Conservation (phyloP, 2,113 vertebrate genomes). For the Myxocyprinus asiaticus region DNA sequence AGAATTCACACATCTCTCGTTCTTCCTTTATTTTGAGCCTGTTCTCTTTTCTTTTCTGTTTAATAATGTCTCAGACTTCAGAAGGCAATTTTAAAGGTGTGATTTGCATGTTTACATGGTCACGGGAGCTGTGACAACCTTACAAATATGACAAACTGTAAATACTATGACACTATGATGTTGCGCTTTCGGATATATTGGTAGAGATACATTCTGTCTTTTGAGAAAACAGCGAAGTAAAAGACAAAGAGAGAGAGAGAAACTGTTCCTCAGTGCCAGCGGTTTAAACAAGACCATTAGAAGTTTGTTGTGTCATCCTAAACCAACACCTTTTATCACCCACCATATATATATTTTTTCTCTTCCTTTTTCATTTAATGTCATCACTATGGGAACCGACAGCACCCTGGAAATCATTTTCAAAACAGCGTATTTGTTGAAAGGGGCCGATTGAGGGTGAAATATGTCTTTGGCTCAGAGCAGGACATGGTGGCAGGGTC, state of each 20-base stretch:
- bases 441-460: conserved; percentile 74
- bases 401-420: conserved; percentile 85
- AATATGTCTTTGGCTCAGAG: conserved; percentile 81
- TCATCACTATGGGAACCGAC: conserved; percentile 90
- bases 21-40: conserved; percentile 54
- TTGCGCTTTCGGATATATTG: conserved; percentile 72
- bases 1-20: conserved; percentile 76
- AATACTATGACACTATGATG: conserved; percentile 83
- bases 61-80: conserved; percentile 69
- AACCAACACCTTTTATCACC: conserved; percentile 79
- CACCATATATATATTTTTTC: conserved; percentile 78
- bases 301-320: conserved; percentile 85
- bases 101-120: conserved; percentile 88
- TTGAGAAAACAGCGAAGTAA: conserved; percentile 59
- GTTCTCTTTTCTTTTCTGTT: conserved; percentile 60
- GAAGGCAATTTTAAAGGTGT: conserved; percentile 84
- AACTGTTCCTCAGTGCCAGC: conserved; percentile 75
- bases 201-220: conserved; percentile 85
- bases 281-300: conserved; percentile 79
- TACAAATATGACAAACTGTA: conserved; percentile 91
- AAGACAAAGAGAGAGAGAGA: conserved; percentile 23
- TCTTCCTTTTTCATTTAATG: conserved; percentile 88
- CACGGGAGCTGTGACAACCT: conserved; percentile 74
- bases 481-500: conserved; percentile 67
- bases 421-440: conserved; percentile 83